Evolutionary conservation across 2,113 vertebrate genomes (phyloP).

Genomic region (Baryphthengus martii): DNA sequence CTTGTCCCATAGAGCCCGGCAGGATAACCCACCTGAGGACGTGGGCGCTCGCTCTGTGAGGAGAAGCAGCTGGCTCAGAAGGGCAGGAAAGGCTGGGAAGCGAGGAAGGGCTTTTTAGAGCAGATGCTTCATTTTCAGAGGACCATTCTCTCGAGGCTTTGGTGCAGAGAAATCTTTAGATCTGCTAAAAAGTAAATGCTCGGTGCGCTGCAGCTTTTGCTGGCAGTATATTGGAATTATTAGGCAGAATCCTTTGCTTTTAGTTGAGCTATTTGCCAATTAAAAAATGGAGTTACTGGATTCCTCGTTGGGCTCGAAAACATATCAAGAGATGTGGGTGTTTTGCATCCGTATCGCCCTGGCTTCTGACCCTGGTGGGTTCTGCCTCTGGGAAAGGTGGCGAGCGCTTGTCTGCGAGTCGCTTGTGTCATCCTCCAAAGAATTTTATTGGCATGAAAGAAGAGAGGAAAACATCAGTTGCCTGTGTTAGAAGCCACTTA

Average conservation of each 20-base stretch:
- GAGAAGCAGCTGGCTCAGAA: not conserved
- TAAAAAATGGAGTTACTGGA: not conserved
- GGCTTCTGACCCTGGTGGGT: not conserved
- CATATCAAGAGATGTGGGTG: not conserved
- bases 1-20: rapidly evolving
- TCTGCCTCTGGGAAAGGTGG: not conserved
- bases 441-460: not conserved
- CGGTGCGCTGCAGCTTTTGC: not conserved
- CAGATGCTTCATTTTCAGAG: not conserved
- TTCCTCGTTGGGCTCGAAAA: not conserved
- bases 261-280: not conserved
- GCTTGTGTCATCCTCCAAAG: not conserved
- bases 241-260: not conserved
- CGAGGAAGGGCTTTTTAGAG: not conserved
- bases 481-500: not conserved
- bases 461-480: not conserved
- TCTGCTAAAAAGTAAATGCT: not conserved
- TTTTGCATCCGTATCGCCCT: rapidly evolving
- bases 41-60: not conserved
- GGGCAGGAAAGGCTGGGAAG: not conserved
- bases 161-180: not conserved
- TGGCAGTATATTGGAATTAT: not conserved
- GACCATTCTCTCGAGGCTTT: not conserved
- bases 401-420: not conserved
- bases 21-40: not conserved